Percentiles rank a stretch among this genome's conserved stretches.
phyloP scores from a whole-genome alignment of 1,140 invertebrate species.

The Argopecten irradians region DNA sequence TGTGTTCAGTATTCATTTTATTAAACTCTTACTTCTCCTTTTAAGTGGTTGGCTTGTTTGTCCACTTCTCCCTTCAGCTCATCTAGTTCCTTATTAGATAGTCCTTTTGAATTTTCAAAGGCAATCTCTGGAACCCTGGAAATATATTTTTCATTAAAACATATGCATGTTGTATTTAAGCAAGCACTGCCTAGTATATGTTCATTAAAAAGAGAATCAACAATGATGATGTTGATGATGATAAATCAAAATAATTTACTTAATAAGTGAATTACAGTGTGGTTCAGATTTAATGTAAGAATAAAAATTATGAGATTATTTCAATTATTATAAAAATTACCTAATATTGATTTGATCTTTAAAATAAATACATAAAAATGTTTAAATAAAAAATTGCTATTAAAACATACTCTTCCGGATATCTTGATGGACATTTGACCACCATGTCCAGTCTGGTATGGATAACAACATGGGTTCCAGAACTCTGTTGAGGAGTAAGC shows the following conservation, averaged over 20 bases:
- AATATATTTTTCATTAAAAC: slow-evolving; percentile 7
- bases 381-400: background rate
- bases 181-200: background rate
- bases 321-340: background rate
- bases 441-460: slow-evolving; percentile 84
- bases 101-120: slow-evolving; percentile 83
- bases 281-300: too few species aligned
- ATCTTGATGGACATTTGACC: slow-evolving; percentile 82
- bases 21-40: slow-evolving; percentile 81
- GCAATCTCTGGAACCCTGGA: slow-evolving; percentile 81
- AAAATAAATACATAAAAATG: background rate
- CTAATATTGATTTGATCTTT: background rate
- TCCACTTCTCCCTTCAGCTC: slow-evolving; percentile 81
- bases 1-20: background rate
- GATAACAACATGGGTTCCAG: slow-evolving; percentile 80
- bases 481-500: slow-evolving; percentile 83
- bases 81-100: slow-evolving; percentile 82
- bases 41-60: slow-evolving; percentile 79
- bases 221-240: too few species aligned
- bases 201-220: too few species aligned
- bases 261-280: too few species aligned
- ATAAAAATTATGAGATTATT: too few species aligned
- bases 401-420: slow-evolving; percentile 84
- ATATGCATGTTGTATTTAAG: too few species aligned
- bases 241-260: too few species aligned